Evolutionary conservation across 1,140 invertebrate genomes (phyloP).

Genomic region (Adelges cooleyi): DNA sequence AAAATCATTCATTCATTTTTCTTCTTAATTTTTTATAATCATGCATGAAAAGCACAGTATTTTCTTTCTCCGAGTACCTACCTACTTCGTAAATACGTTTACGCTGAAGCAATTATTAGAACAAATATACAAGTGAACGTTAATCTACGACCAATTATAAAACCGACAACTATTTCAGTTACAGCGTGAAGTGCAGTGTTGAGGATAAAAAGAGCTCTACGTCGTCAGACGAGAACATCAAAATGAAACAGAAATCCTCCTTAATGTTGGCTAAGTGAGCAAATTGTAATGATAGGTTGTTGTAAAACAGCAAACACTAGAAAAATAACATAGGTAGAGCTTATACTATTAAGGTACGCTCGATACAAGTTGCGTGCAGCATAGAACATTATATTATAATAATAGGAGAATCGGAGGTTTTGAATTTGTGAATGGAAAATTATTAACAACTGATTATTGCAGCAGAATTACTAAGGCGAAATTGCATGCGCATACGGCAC

Average conservation of each 20-base stretch:
- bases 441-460: no score
- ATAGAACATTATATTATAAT: background rate
- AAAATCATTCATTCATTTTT: no score
- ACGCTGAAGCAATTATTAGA: no score
- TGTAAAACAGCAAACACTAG: conserved; percentile 14
- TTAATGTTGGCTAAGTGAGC: conserved; percentile 27
- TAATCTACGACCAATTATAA: no score
- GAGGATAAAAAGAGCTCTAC: conserved; percentile 11
- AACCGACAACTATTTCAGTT: conserved; percentile 15
- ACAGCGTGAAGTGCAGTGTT: conserved; percentile 25
- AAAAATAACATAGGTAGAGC: conserved; percentile 14
- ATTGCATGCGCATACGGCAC: no score
- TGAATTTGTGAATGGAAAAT: no score
- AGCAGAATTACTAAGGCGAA: no score
- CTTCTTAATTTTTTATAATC: background rate
- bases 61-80: background rate
- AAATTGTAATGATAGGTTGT: conserved; percentile 21
- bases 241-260: conserved; percentile 21
- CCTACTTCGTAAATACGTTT: background rate
- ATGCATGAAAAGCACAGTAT: conserved; percentile 5
- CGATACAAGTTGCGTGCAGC: conserved; percentile 8
- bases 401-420: background rate
- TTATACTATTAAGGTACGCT: conserved; percentile 18
- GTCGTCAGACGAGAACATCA: conserved; percentile 16
- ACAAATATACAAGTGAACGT: no score